phyloP scores from a whole-genome alignment of 2,888 invertebrate species.

The Cylindroiulus punctatus region DNA sequence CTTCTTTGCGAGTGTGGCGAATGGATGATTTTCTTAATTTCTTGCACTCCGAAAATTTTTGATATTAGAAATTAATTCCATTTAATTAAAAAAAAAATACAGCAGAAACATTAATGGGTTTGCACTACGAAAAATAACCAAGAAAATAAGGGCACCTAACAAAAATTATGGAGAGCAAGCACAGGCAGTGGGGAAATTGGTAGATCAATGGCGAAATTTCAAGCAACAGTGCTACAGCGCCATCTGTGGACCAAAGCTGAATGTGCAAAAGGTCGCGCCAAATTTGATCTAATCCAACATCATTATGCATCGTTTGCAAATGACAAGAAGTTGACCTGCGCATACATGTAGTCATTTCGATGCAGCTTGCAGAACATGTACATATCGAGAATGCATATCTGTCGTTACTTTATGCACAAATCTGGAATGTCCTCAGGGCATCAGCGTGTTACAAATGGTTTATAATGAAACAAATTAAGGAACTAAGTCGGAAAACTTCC shows the following conservation, averaged over 20 bases:
- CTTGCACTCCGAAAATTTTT: not conserved
- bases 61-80: not conserved
- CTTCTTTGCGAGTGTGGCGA: not conserved
- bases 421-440: no score
- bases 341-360: no score
- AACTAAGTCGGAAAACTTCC: no score
- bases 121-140: not conserved
- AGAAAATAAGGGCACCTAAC: not conserved
- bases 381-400: no score
- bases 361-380: no score
- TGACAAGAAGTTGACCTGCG: not conserved
- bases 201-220: not conserved
- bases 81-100: not conserved
- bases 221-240: constrained; percentile 13
- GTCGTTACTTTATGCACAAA: no score
- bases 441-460: no score
- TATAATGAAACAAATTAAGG: no score
- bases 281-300: not conserved
- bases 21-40: not conserved
- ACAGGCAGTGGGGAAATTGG: not conserved
- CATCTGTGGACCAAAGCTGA: not conserved
- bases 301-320: not conserved
- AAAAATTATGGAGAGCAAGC: not conserved
- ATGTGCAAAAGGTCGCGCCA: not conserved
- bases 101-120: not conserved